phyloP scores from a whole-genome alignment of 1,140 invertebrate genomes.

The Glossosoma conforme region DNA sequence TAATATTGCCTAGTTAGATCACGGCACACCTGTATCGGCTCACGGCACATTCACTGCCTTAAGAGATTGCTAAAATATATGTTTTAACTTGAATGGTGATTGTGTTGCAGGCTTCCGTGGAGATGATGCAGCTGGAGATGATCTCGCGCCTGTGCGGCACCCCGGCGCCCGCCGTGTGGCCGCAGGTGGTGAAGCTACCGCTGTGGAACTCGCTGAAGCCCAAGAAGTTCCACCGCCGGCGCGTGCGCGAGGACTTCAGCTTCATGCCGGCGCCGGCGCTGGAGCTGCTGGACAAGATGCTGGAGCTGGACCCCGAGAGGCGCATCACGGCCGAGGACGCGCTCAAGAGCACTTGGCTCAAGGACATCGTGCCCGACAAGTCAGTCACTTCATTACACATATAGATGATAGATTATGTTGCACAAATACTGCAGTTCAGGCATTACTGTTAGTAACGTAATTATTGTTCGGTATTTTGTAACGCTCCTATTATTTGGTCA shows the following conservation, averaged over 20 bases:
- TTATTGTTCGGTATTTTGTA: too few species aligned
- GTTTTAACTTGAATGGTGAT: conserved; percentile 21
- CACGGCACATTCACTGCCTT: too few species aligned
- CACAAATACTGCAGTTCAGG: too few species aligned
- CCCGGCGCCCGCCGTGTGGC: conserved; percentile 96
- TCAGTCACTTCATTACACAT: too few species aligned
- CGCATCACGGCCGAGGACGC: conserved; percentile 93
- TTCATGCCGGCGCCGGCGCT: conserved; percentile 86
- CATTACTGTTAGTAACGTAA: too few species aligned
- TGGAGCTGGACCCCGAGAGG: conserved; percentile 91
- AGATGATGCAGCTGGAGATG: conserved; percentile 90
- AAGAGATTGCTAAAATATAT: too few species aligned
- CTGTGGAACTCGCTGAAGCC: conserved; percentile 89
- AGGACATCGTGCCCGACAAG: conserved; percentile 84
- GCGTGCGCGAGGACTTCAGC: conserved; percentile 87
- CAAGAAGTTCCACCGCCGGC: conserved; percentile 83
- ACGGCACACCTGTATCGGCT: too few species aligned
- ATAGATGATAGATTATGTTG: too few species aligned
- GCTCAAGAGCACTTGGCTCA: conserved; percentile 90
- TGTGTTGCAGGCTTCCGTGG: conserved; percentile 73
- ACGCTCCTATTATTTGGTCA: too few species aligned
- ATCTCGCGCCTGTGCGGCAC: conserved; percentile 95
- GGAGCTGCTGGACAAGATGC: conserved; percentile 93
- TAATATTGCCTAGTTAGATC: too few species aligned
- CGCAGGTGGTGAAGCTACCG: conserved; percentile 91